Evolutionary conservation across 2,797 vertebrate genomes (phyloP), one percentile per base, ranked within the genome.

Genomic region (Eurystomus glaucurus): DNA sequence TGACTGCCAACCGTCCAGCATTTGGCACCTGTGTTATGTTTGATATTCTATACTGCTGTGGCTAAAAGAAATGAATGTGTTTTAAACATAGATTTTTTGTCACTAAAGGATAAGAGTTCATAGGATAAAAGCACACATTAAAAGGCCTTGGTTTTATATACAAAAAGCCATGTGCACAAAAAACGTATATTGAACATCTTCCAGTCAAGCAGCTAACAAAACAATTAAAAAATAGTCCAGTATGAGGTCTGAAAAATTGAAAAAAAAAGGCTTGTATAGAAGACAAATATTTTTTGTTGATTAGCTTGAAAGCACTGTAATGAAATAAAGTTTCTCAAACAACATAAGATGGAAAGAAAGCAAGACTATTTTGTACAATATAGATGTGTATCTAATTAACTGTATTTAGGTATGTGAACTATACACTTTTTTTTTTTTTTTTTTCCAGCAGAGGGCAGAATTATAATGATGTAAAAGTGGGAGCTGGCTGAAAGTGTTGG

Each of bases 391-490:
- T 57, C 58, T 48, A 41, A 33, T 33, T 14, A 33, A 11, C 4
- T 20, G 1, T 25, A 12, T 41, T 62, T 46, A 39, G 17, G 11
- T 46, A 14, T 7, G 4, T 41, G 9, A 76, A 23, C 28, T 31
- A 17, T 12, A 22, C 14, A 22, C 7, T 3, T 33, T 51, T 62
- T 41, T 6, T 5, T 31, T 35, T 35, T 35, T 41, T 6, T 5
- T 31, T 14, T 43, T 20, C 82, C 93, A 45, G 31, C 4, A 93
- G 90, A 93, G 82, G 88, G 88, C 95, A 91, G 75, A 57, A 35
- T 26, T 52, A 25, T 21, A 68, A 76, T 7, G 75, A 33, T 0
- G 0, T 16, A 26, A 39, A 58, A 65, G 14, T 1, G 0, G 22
- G 28, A 71, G 52, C 35, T 6, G 23, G 35, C 8, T 3, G 35